Percentiles rank a stretch among this genome's conserved stretches.
phyloP scores from a whole-genome alignment of 2,888 invertebrate genomes.

The Patella caerulea region DNA sequence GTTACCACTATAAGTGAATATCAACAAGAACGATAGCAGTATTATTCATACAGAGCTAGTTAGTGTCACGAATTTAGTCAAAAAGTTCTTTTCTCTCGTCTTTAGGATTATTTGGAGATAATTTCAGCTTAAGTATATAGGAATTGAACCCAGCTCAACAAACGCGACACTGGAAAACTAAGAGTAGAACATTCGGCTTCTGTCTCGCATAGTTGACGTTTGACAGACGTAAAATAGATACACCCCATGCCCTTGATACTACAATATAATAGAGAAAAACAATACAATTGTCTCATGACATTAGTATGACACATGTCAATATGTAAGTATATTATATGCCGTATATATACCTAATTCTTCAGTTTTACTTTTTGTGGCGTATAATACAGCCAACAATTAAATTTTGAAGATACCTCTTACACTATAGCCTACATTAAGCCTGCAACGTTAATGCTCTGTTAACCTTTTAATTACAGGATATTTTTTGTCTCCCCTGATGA shows the following conservation, averaged over 20 bases:
- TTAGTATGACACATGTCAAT: slow-evolving; percentile 9
- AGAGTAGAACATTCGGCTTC: background rate
- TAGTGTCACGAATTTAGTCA: slow-evolving; percentile 10
- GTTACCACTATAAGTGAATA: background rate
- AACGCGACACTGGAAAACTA: background rate
- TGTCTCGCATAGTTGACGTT: background rate
- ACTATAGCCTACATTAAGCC: no score
- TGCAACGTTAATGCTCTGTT: no score
- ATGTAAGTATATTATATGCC: no score
- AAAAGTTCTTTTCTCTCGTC: slow-evolving; percentile 4
- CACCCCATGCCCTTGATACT: background rate
- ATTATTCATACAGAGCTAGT: background rate
- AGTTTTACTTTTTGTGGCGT: no score
- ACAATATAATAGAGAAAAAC: slow-evolving; percentile 6
- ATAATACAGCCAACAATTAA: no score
- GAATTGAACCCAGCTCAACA: background rate
- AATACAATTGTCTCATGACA: slow-evolving; percentile 3
- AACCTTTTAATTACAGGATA: no score
- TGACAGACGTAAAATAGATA: background rate
- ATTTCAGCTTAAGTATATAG: background rate
- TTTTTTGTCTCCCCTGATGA: no score
- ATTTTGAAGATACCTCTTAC: no score
- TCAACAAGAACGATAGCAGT: background rate
- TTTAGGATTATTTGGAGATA: background rate
- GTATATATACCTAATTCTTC: no score